A percentile compares a stretch with the other conserved stretches of the same genome.
These are phyloP conservation scores for Cephus pygmeus DNA, from an alignment of 2,888 invertebrate genomes.

Conservation along the genomic window DNA sequence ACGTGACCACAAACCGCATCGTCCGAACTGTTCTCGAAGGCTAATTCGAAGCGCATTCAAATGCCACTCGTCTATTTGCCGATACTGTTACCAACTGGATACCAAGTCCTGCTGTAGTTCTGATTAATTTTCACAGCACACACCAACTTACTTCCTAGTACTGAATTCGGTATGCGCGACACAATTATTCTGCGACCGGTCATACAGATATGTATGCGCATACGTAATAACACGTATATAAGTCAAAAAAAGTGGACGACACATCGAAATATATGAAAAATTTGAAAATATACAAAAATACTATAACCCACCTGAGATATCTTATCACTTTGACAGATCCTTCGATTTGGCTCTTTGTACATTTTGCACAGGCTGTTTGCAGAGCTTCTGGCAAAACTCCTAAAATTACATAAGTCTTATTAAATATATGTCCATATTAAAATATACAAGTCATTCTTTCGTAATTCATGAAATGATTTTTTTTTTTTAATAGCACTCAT, in stretches of 20 bases:
- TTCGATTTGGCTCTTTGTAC: conserved; percentile 46
- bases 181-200: neutral
- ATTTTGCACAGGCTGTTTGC: conserved; percentile 45
- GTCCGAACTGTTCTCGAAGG: neutral
- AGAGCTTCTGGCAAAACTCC: conserved; percentile 48
- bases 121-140: conserved; percentile 5
- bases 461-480: neutral
- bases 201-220: neutral
- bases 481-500: neutral
- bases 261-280: conserved; percentile 2
- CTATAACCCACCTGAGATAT: conserved; percentile 40
- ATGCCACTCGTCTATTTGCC: neutral
- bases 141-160: neutral
- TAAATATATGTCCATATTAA: neutral
- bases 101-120: neutral
- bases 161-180: neutral
- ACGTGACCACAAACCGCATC: neutral
- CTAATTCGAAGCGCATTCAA: neutral
- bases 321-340: conserved; percentile 45
- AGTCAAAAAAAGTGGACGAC: neutral
- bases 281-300: neutral
- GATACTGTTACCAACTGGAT: neutral
- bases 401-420: conserved; percentile 13
- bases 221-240: neutral
- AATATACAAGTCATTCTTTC: neutral